Percentiles rank a stretch among this genome's conserved stretches.
Conservation (phyloP, 2,113 vertebrate genomes). For the Odobenus rosmarus region DNA sequence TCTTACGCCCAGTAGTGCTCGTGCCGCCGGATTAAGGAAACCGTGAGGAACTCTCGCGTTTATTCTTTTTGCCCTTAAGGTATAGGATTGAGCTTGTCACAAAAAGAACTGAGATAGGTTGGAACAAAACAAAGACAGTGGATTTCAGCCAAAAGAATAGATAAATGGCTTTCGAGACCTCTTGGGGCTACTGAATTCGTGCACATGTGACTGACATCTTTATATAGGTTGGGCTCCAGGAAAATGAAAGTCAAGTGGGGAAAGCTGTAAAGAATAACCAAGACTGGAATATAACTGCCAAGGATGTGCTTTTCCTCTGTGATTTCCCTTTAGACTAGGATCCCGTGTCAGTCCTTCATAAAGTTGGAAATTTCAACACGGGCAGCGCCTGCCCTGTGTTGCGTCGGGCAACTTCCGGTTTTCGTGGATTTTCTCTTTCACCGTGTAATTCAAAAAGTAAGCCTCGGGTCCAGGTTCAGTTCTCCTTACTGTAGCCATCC, state of each 20-base stretch:
- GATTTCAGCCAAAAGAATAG: conserved; percentile 73
- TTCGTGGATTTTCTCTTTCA: conserved; percentile 23
- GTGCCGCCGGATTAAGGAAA: conserved; percentile 57
- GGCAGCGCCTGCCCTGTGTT: background rate
- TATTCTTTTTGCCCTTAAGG: conserved; percentile 69
- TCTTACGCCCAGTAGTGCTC: conserved; percentile 31
- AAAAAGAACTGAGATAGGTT: conserved; percentile 71
- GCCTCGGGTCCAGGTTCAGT: background rate
- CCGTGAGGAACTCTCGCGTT: conserved; percentile 36
- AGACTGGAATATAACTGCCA: conserved; percentile 52
- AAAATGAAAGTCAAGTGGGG: conserved; percentile 73
- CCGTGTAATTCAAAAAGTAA: background rate
- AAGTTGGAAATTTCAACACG: conserved; percentile 10
- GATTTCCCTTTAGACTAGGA: conserved; percentile 66
- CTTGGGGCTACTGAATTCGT: conserved; percentile 78
- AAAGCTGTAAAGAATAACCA: conserved; percentile 67
- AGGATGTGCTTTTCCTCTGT: conserved; percentile 23
- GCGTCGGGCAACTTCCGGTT: background rate
- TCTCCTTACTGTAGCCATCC: background rate
- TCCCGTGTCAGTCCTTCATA: background rate
- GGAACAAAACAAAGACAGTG: conserved; percentile 72
- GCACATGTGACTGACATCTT: conserved; percentile 76
- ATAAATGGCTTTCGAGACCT: conserved; percentile 74
- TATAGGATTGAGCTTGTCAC: conserved; percentile 73
- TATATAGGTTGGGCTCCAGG: conserved; percentile 76